Evolutionary conservation across 2,797 vertebrate species (phyloP), one percentile per base, ranked within the genome.

Genomic region (Rhincodon typus): DNA sequence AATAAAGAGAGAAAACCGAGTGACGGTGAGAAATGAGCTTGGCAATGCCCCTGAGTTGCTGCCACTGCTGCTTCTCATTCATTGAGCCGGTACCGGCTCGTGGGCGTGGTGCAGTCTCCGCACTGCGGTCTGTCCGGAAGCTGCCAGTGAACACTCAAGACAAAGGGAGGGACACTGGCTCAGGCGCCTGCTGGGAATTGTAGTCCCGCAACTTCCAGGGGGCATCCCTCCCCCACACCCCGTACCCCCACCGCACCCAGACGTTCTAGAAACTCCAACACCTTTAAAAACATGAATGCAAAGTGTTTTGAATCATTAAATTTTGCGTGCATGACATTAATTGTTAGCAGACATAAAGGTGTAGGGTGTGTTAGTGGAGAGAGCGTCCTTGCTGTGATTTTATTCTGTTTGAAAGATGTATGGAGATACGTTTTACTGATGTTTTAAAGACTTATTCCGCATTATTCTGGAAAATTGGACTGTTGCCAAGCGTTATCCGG

Each of bases 61-160:
- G 66, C 53, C 34, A 30, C 94, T 94, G 70, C 46, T n/a, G 50
- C 34, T 34, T 42, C 95, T 70, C 86, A 84, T 88, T 86, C 86
- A 95, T 95, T 88, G n/a, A 67, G 79, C 77, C 66, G 90, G 96
- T 97, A 97, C 97, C 97, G 98, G 98, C 96, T 97, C 97, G 98
- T 98, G 98, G 99, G 99, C 98, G 99, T 99, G 99, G 98, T 46
- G 69, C 69, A 50, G 46, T 95, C 70, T 98, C 98, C 99, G 99
- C 99, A 99, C 97, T 99, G 99, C 99, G 98, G 99, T 99, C 98
- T 98, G 98, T 98, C 98, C 98, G 98, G 98, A 98, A 98, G 98
- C 98, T 97, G 97, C 97, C 95, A 97, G 98, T 98, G 98, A 97
- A 97, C 97, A 62, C 86, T 97, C 96, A 96, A 50, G 67, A 90